Conservation (phyloP, 2,113 vertebrate genomes). For the Channa maculata region DNA sequence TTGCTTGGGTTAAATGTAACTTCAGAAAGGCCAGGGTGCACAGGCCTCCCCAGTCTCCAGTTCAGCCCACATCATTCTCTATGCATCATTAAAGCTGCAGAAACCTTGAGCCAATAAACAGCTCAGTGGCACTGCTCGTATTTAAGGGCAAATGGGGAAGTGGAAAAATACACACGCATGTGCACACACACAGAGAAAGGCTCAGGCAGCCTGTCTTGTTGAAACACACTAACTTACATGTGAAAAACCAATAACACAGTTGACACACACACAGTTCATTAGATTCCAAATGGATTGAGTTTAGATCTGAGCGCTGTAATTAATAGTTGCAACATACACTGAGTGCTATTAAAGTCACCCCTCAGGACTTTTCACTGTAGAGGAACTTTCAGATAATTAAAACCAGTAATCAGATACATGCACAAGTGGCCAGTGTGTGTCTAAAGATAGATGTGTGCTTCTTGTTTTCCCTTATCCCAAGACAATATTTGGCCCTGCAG, state of each 20-base stretch:
- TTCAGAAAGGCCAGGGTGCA: constrained; percentile 61
- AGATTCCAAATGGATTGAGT: constrained; percentile 39
- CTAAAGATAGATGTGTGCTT: constrained; percentile 72
- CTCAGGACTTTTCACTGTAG: constrained; percentile 42
- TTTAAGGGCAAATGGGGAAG: constrained; percentile 68
- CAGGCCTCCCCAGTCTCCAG: constrained; percentile 54
- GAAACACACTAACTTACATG: constrained; percentile 21
- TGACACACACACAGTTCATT: constrained; percentile 4
- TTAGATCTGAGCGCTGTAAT: constrained; percentile 63
- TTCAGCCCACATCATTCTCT: constrained; percentile 76
- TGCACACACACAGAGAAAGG: neutral
- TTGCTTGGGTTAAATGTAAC: constrained; percentile 56
- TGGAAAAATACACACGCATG: constrained; percentile 56
- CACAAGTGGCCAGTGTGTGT: constrained; percentile 43
- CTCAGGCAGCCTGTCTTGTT: constrained; percentile 12
- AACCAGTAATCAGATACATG: constrained; percentile 67
- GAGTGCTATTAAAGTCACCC: constrained; percentile 56
- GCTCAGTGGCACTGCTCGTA: constrained; percentile 69
- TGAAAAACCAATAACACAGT: constrained; percentile 16
- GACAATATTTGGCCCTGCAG: constrained; percentile 68
- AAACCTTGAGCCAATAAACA: constrained; percentile 83
- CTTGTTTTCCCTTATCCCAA: constrained; percentile 58
- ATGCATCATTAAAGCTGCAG: constrained; percentile 84
- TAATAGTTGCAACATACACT: constrained; percentile 65
- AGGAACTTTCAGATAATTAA: constrained; percentile 68